These are phyloP conservation scores for Glareola pratincola DNA, from an alignment of 2,113 vertebrate genomes.

Conservation along the genomic window DNA sequence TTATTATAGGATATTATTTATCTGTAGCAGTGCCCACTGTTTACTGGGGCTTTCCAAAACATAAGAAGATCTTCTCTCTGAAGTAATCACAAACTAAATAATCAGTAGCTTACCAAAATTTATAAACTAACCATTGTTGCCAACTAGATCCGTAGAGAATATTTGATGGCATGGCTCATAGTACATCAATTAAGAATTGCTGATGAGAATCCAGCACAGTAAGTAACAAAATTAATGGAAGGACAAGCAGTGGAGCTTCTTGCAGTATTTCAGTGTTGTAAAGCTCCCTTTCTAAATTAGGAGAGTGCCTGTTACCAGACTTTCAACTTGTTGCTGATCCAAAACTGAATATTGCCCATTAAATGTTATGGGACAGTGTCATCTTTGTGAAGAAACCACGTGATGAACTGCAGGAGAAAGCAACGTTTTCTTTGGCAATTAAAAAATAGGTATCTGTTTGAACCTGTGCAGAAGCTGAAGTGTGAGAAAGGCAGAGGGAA, in stretches of 20 bases:
- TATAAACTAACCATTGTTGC: not conserved
- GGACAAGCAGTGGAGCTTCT: slow-evolving; percentile 1
- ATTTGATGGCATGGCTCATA: slow-evolving; percentile 30
- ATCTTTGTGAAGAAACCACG: slow-evolving; percentile 10
- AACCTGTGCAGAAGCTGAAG: not conserved
- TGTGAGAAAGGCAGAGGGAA: not conserved
- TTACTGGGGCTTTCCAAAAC: not conserved
- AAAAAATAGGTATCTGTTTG: slow-evolving; percentile 1
- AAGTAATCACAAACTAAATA: slow-evolving; percentile 30
- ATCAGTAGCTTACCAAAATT: slow-evolving; percentile 33
- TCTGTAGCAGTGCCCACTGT: not conserved
- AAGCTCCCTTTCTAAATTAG: slow-evolving; percentile 25
- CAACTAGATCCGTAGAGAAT: slow-evolving; percentile 6
- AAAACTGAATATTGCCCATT: not conserved
- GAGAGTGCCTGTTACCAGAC: not conserved
- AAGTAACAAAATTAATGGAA: slow-evolving; percentile 45
- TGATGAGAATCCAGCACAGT: slow-evolving; percentile 29
- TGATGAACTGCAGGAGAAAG: not conserved
- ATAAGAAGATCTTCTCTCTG: not conserved
- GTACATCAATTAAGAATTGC: slow-evolving; percentile 27
- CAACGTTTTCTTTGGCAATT: slow-evolving; percentile 33
- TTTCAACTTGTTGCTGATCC: not conserved
- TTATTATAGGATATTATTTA: slow-evolving; percentile 10
- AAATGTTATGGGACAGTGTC: slow-evolving; percentile 4
- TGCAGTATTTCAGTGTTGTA: not conserved